phyloP scores from a whole-genome alignment of 2,797 vertebrate species.

The Dryobates pubescens region DNA sequence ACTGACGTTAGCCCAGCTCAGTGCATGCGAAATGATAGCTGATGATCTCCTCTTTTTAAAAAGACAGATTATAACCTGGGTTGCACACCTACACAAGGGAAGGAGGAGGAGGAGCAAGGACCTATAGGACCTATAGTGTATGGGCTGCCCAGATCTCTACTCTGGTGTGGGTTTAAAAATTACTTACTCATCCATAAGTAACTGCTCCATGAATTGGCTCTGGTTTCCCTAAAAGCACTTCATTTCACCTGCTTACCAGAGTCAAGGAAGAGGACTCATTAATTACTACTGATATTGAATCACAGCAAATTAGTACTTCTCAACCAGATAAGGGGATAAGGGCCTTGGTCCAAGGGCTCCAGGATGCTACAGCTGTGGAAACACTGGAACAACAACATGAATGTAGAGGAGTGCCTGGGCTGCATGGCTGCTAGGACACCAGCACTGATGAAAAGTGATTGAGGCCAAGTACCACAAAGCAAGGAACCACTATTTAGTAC shows the following conservation, averaged over 20 bases:
- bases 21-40: not conserved
- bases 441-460: not conserved
- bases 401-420: not conserved
- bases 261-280: not conserved
- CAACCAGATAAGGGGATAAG: not conserved
- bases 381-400: not conserved
- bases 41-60: not conserved
- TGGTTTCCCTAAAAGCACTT: not conserved
- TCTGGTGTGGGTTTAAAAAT: not conserved
- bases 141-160: not conserved
- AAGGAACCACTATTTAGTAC: not conserved
- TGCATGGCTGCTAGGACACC: not conserved
- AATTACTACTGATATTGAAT: not conserved
- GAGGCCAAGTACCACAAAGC: not conserved
- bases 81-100: not conserved
- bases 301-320: not conserved
- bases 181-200: not conserved
- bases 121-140: not conserved
- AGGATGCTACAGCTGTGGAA: no score
- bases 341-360: not conserved
- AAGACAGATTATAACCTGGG: not conserved
- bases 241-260: not conserved
- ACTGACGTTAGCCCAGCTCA: not conserved
- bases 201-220: not conserved
- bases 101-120: not conserved